Evolutionary conservation across 2,113 vertebrate genomes (phyloP).

Genomic region (Odobenus rosmarus): DNA sequence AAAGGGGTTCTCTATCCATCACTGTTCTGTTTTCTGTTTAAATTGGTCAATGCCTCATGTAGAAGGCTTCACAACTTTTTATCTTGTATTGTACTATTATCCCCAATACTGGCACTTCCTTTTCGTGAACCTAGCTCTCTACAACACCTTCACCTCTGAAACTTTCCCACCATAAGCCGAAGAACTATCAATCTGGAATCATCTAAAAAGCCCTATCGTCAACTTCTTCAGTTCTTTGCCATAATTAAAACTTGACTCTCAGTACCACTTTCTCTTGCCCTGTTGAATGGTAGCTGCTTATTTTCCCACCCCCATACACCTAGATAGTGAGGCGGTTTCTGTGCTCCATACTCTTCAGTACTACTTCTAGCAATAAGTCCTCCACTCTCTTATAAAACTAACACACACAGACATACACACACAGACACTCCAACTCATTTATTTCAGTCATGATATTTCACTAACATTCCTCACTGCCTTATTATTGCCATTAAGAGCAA

Average conservation of each 20-base stretch:
- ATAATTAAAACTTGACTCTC: neutral
- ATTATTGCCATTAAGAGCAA: neutral
- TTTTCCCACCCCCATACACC: rapidly evolving
- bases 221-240: neutral
- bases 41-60: neutral
- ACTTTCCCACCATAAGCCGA: neutral
- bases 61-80: neutral
- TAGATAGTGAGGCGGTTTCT: neutral
- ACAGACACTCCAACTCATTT: neutral
- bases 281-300: neutral
- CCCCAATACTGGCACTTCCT: neutral
- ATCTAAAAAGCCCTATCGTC: neutral
- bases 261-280: too few species aligned
- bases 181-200: neutral
- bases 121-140: neutral
- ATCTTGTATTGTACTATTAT: neutral
- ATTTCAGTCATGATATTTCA: neutral
- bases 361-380: neutral
- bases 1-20: neutral
- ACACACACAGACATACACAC: neutral
- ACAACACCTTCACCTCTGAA: neutral
- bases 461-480: neutral
- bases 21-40: neutral
- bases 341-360: neutral
- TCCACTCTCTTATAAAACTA: neutral